Base-by-base conservation (phyloP, 1,140 invertebrate genomes). In the Bradynema listronoti region DNA sequence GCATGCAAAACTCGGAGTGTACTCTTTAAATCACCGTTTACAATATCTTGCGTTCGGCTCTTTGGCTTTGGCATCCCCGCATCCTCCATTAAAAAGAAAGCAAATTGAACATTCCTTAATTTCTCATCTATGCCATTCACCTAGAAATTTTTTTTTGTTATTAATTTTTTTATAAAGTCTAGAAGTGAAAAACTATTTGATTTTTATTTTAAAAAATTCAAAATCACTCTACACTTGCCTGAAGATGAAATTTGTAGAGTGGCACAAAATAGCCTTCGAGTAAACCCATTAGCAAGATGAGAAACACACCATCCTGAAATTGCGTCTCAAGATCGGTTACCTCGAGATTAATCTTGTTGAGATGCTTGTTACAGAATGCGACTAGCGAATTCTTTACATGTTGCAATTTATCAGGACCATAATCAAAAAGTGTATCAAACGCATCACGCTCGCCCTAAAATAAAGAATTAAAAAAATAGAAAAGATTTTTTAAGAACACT, bases 251-350 rank as follows among this genome's bases (percentile, higher is more conserved):
- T 69, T 87, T 87, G 77, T 94, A 88, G n/a, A 97, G 81, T 5
- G 93, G 92, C 3, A 97, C 90, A 81, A 98, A 99, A 80, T 97
- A 99, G 4, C 90, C 91, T 79, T 97, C 93, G 0, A 99, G 81
- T 3, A 98, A 81, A 0, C 93, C 94, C 85, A 98, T 91, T 43
- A 99, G 80, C 16, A 98, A 84, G 25, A 88, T 89, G 24, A 99
- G 81, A 79, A 91, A 94, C 0, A 98, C 91, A 0, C 94, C 95
- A 81, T 99, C 94, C 78, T 92, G 89, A 78, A 98, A 97, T 79
- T 97, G 91, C 3, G 83, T 86, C 66, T 96, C 92, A 58, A 97
- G 80, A 79, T 97, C 91, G 43, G 83, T 84, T 1, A 97, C 90
- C 81, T 98, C 92, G 60, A 98, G 82, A 77, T 97, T 96, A 47